Conservation (phyloP, 2,113 vertebrate genomes). For the Hippocampus barbouri region DNA sequence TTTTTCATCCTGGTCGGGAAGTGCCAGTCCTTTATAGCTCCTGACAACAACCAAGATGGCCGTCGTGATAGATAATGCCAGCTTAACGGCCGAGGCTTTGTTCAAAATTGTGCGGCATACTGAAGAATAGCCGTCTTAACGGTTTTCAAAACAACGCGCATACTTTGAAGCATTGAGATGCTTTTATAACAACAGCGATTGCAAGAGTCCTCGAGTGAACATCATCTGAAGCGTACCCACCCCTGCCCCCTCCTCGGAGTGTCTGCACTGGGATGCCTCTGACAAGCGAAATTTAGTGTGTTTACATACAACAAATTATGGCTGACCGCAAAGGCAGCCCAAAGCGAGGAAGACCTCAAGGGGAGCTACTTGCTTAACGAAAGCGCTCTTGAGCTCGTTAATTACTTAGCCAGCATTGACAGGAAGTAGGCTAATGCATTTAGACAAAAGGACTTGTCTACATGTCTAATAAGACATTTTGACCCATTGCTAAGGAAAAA, state of each 20-base stretch:
- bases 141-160: neutral
- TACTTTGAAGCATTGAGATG: constrained; percentile 10
- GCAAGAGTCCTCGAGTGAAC: constrained; percentile 4
- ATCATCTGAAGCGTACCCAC: constrained; percentile 2
- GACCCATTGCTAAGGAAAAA: constrained; percentile 28
- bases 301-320: constrained; percentile 54
- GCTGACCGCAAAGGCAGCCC: constrained; percentile 7
- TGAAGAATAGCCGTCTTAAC: neutral
- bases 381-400: constrained; percentile 53
- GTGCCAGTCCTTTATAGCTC: constrained; percentile 18
- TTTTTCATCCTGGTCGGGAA: constrained; percentile 11
- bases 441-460: constrained; percentile 40
- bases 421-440: constrained; percentile 59
- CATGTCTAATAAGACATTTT: constrained; percentile 20
- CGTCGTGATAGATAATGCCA: constrained; percentile 52
- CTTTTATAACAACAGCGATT: neutral
- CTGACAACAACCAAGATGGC: constrained; percentile 48
- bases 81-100: constrained; percentile 51
- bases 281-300: constrained; percentile 27
- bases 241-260: neutral
- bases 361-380: constrained; percentile 26
- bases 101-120: constrained; percentile 4
- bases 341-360: constrained; percentile 10
- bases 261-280: constrained; percentile 7
- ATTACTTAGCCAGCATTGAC: constrained; percentile 51